A percentile compares a stretch with the other conserved stretches of the same genome.
phyloP scores from a whole-genome alignment of 2,797 vertebrate genomes.

The Cyprinella venusta region DNA sequence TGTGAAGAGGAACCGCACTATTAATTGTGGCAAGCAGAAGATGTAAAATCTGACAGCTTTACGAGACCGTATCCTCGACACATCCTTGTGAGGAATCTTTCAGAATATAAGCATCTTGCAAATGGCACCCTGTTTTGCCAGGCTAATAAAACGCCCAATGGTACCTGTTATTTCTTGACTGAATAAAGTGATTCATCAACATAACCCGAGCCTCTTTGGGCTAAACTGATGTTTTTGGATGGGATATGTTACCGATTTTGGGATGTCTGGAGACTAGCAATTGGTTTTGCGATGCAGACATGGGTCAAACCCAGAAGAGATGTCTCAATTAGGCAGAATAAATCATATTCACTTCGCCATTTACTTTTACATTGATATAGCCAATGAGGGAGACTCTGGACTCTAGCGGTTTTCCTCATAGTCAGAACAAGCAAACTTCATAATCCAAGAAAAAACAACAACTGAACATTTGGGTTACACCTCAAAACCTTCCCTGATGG shows the following conservation, averaged over 20 bases:
- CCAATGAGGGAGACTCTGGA: neutral
- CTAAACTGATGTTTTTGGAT: neutral
- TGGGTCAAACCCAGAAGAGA: neutral
- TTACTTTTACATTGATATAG: neutral
- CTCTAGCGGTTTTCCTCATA: neutral
- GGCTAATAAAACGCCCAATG: constrained; percentile 23
- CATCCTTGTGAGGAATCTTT: neutral
- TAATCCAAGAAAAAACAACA: neutral
- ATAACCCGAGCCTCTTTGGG: neutral
- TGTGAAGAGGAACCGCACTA: constrained; percentile 3
- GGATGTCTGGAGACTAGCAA: neutral
- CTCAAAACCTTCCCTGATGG: neutral
- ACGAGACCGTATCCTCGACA: constrained; percentile 22
- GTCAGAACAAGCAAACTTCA: neutral
- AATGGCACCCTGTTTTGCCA: neutral
- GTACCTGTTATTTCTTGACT: neutral
- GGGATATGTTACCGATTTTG: neutral
- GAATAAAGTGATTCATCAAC: neutral
- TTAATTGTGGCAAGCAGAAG: constrained; percentile 30
- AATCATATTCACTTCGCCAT: neutral
- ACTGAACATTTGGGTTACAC: neutral
- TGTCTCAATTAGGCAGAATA: neutral
- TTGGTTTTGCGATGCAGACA: neutral
- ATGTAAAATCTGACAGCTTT: constrained; percentile 42
- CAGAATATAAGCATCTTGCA: constrained; percentile 16